Evolutionary conservation across 35 echinoderm and acorn worm genomes (phyloP), one percentile per base, ranked within the genome.

Genomic region (Apostichopus japonicus): DNA sequence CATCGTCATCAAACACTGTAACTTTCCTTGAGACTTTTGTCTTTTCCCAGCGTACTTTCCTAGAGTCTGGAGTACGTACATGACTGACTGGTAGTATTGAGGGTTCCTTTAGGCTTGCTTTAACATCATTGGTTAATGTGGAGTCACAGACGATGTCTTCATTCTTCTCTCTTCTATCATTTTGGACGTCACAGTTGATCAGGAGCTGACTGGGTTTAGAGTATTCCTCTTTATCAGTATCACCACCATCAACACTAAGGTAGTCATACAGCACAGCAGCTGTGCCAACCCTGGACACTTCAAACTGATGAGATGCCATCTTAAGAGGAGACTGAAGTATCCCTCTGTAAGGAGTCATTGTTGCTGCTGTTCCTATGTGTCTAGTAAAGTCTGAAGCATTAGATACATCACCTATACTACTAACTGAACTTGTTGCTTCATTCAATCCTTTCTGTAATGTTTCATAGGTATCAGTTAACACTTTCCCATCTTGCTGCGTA

Each of bases 1-100:
- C 92, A 93, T 93, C 92, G 17, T 92, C 90, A 81, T 92, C 90
- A 52, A 78, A 82, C 14, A 52, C 62, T 5, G 55, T 92, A 4
- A 92, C 55, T 82, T 80, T 79, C 58, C 90, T 58, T 6, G 90
- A 80, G 65, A 82, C 58, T 24, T 16, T 79, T 65, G 90, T 80
- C 59, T 83, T 80, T 19, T 92, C 90, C 52, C 78, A 61, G 27
- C 67, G 90, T 6, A 5, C 90, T 27, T 83, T 82, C 9, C 90
- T 59, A 1, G 59, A 59, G 57, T 92, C 90, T 16, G 58, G 44
- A 57, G 90, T 78, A 15, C 25, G 90, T 27, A 23, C n/a, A 33
- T 56, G 76, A 71, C 53, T 52, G 8, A 33, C 24, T 16, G 55
- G 51, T 13, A 22, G 54, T 92, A 53, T 83, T 73, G 25, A 16